Evolutionary conservation across 2,797 vertebrate genomes (phyloP).

Genomic region (Choloepus didactylus): DNA sequence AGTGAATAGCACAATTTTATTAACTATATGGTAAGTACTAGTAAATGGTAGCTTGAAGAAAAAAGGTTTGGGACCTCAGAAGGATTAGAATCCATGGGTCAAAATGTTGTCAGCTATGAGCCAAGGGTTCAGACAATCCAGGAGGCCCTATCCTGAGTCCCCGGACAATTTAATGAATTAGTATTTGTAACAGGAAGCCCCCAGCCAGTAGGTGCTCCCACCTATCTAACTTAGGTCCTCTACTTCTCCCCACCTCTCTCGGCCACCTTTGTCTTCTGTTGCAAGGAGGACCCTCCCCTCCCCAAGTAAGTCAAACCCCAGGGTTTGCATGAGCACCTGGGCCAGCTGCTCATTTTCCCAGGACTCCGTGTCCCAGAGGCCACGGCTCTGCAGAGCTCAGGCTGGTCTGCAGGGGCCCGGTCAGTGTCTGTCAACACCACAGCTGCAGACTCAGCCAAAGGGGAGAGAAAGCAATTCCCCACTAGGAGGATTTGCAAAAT

Average conservation of each 20-base stretch:
- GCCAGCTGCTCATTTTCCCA: slow-evolving; percentile 71
- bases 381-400: slow-evolving; percentile 62
- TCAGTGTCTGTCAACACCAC: slow-evolving; percentile 66
- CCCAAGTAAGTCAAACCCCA: slow-evolving; percentile 70
- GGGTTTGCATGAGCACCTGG: slow-evolving; percentile 62
- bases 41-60: not conserved
- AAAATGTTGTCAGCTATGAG: not conserved
- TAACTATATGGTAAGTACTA: not conserved
- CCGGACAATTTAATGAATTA: not conserved
- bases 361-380: slow-evolving; percentile 64
- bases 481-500: slow-evolving; percentile 83
- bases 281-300: not conserved
- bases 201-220: not conserved
- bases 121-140: not conserved
- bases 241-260: not conserved
- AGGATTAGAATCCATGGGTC: not conserved
- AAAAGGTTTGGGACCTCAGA: not conserved
- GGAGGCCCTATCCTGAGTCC: not conserved
- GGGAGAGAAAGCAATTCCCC: slow-evolving; percentile 71
- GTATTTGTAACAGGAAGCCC: not conserved
- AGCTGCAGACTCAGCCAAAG: slow-evolving; percentile 79
- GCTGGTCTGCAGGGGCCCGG: slow-evolving; percentile 69
- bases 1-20: not conserved
- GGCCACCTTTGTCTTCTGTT: slow-evolving; percentile 61
- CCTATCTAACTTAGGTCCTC: not conserved